phyloP scores from a whole-genome alignment of 2,113 vertebrate genomes.

The Anolis sagrei region DNA sequence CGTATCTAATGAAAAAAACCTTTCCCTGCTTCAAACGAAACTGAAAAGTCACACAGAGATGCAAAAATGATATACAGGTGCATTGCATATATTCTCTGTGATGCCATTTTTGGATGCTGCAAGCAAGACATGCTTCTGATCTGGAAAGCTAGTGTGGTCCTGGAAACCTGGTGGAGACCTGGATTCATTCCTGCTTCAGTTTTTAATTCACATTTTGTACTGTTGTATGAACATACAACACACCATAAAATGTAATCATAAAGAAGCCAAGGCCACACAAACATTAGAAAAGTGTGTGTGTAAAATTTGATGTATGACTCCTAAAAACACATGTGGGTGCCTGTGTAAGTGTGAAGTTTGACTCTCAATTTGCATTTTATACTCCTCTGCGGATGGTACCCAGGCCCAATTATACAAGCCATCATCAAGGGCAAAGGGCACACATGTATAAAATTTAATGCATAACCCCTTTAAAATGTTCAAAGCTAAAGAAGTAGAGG shows the following conservation, averaged over 20 bases:
- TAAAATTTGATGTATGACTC: neutral
- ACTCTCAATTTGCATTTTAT: conserved; percentile 1
- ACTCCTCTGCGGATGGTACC: neutral
- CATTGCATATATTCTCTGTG: neutral
- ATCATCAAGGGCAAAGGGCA: conserved; percentile 5
- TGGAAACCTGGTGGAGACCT: neutral
- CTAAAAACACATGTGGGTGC: neutral
- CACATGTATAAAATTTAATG: conserved; percentile 1
- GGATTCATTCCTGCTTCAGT: neutral
- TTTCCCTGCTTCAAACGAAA: neutral
- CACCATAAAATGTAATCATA: neutral
- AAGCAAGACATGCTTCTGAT: neutral
- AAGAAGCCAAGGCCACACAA: too few species aligned
- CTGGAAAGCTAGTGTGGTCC: conserved; percentile 1
- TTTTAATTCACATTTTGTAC: neutral
- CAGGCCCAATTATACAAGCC: neutral
- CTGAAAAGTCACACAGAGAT: neutral
- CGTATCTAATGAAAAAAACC: conserved; percentile 27
- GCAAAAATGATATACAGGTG: conserved; percentile 6
- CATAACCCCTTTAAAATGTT: neutral
- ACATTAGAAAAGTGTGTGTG: neutral
- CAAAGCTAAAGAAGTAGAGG: neutral
- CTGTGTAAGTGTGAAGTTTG: neutral
- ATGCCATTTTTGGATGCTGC: neutral
- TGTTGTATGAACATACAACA: neutral